phyloP scores from a whole-genome alignment of 2,797 vertebrate genomes.

The Xiphorhynchus erythropygius region DNA sequence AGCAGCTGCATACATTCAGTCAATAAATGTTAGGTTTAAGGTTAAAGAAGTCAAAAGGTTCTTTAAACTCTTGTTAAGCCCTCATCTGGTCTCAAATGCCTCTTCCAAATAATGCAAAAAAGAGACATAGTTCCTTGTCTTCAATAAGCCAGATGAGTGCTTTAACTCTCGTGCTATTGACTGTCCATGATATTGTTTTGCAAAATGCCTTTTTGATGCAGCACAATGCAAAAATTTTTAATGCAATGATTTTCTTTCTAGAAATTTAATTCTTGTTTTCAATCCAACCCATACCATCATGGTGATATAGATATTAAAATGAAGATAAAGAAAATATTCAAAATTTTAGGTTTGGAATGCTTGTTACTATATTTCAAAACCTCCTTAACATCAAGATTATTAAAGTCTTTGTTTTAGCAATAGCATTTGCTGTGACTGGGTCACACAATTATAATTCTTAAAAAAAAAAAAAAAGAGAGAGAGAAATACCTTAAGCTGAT shows the following conservation, averaged over 20 bases:
- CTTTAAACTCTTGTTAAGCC: neutral
- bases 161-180: neutral
- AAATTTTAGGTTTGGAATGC: neutral
- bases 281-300: neutral
- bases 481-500: neutral
- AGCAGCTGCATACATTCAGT: neutral
- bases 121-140: neutral
- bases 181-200: neutral
- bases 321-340: neutral
- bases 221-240: neutral
- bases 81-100: neutral
- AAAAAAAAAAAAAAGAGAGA: rapidly evolving
- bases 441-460: neutral
- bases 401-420: neutral
- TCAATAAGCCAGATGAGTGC: neutral
- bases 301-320: neutral
- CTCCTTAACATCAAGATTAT: neutral
- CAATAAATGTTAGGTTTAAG: neutral
- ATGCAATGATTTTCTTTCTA: neutral
- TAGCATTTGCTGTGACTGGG: neutral
- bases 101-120: neutral
- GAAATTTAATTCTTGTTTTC: neutral
- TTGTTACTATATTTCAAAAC: neutral
- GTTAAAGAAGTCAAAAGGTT: neutral
- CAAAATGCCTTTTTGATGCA: neutral